Evolutionary conservation across 2,888 invertebrate genomes (phyloP).

Genomic region (Xestia xanthographa): DNA sequence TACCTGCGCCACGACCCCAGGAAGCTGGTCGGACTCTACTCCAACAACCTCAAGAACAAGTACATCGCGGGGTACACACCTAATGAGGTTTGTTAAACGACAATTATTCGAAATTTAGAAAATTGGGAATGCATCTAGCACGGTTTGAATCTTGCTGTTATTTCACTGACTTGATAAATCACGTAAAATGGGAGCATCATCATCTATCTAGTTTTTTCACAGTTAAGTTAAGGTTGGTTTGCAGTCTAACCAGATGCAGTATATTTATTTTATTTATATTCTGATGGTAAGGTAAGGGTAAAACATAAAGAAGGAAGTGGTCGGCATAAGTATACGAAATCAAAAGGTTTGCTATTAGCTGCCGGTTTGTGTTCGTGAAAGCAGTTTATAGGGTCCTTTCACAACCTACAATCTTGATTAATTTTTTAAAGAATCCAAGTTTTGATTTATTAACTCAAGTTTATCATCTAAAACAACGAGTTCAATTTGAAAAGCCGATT

Average conservation of each 20-base stretch:
- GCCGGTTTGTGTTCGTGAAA: not conserved
- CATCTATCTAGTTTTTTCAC: not conserved
- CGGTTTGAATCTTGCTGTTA: not conserved
- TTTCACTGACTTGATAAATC: not conserved
- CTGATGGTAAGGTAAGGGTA: not conserved
- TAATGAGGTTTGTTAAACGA: slow-evolving; percentile 72
- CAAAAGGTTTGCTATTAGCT: not conserved
- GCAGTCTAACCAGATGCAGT: not conserved
- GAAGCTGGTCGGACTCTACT: slow-evolving; percentile 91
- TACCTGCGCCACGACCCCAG: slow-evolving; percentile 90
- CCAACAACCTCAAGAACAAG: slow-evolving; percentile 90
- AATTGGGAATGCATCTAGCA: not conserved
- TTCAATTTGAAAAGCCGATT: not conserved
- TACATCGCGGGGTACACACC: slow-evolving; percentile 91
- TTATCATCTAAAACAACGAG: not conserved
- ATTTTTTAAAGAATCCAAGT: not conserved
- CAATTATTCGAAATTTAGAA: not conserved
- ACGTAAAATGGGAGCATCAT: not conserved
- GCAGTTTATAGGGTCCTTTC: not conserved
- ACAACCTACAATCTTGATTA: not conserved
- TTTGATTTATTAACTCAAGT: not conserved
- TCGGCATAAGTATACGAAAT: too few species aligned
- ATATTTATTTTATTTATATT: not conserved
- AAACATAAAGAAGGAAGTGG: not conserved
- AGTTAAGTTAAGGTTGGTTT: not conserved